These are phyloP conservation scores for Anableps anableps DNA, from an alignment of 2,797 vertebrate species.

Conservation along the genomic window DNA sequence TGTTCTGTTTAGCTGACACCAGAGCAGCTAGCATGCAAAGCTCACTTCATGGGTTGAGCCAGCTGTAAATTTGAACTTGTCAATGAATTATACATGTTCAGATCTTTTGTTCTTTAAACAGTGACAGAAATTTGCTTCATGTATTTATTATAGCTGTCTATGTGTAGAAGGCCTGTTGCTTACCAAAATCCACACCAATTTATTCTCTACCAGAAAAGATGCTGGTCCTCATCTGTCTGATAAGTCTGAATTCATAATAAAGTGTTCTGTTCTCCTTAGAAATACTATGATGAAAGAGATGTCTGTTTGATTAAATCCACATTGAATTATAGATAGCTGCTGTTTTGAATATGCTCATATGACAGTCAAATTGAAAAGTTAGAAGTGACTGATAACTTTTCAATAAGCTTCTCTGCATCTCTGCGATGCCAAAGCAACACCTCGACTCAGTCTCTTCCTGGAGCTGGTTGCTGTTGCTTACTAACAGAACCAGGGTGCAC, in stretches of 20 bases:
- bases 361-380: neutral
- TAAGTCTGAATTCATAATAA: neutral
- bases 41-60: neutral
- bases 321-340: neutral
- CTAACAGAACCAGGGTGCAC: neutral
- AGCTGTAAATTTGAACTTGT: neutral
- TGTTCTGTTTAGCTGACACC: neutral
- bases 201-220: neutral
- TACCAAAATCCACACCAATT: neutral
- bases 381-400: neutral
- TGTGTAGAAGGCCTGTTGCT: neutral
- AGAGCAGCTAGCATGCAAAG: neutral
- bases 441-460: neutral
- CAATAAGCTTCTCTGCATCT: neutral
- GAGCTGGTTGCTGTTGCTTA: neutral
- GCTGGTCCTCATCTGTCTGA: neutral
- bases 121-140: neutral
- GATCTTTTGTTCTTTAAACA: neutral
- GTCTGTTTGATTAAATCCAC: neutral
- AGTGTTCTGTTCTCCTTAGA: neutral
- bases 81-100: neutral
- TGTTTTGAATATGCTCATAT: neutral
- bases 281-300: neutral
- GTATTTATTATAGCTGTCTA: neutral
- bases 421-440: neutral